Percentiles rank a stretch among this genome's conserved stretches.
Evolutionary conservation across 2,888 invertebrate genomes (phyloP).

Genomic region (Deilephila elpenor): DNA sequence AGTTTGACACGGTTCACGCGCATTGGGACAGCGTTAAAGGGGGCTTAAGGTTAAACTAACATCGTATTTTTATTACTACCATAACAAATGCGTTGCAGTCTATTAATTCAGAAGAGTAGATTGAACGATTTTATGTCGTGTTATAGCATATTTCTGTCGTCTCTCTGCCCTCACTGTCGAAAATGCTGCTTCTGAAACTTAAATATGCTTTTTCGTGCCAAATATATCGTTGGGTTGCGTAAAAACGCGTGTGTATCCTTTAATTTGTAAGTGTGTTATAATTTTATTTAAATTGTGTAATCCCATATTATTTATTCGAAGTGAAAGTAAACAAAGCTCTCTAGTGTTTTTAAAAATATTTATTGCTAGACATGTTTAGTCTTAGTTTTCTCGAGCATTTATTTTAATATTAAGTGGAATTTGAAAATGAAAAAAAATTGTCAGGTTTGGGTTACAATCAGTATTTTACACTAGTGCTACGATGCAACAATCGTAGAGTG

Average conservation of each 20-base stretch:
- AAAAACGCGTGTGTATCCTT: constrained; percentile 35
- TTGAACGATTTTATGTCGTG: not conserved
- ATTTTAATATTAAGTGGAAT: constrained; percentile 32
- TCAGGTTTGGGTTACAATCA: not conserved
- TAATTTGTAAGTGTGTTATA: constrained; percentile 31
- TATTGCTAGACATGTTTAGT: constrained; percentile 53
- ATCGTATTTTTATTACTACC: too few species aligned
- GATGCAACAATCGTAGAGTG: not conserved
- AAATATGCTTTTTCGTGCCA: constrained; percentile 54
- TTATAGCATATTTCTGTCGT: not conserved
- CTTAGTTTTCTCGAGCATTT: constrained; percentile 19
- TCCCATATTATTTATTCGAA: constrained; percentile 44
- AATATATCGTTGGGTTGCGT: constrained; percentile 47
- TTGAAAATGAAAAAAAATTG: constrained; percentile 32
- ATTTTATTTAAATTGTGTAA: constrained; percentile 44
- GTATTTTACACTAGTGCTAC: constrained; percentile 11
- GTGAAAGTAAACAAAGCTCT: constrained; percentile 58
- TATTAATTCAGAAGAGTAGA: not conserved
- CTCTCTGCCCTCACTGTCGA: not conserved
- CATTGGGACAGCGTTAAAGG: not conserved
- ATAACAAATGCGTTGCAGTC: not conserved
- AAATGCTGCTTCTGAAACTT: not conserved
- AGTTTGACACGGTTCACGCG: not conserved
- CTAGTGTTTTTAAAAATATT: constrained; percentile 69
- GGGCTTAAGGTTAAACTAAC: not conserved